Conservation (phyloP, 2,888 invertebrate genomes). For the Tetheella fluctuosa region DNA sequence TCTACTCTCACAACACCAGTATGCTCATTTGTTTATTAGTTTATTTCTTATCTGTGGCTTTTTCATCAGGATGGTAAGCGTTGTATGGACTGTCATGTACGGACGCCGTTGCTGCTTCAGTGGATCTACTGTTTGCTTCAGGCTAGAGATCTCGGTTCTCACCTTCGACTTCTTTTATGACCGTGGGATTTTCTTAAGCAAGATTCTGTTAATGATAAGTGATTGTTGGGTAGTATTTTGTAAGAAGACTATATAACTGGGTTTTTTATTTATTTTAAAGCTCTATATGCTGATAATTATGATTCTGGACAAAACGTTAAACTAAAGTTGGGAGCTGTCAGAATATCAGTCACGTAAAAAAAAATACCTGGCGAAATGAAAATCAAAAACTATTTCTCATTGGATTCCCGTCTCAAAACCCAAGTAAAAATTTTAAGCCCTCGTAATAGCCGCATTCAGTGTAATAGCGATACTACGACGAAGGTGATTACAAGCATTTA, state of each 20-base stretch:
- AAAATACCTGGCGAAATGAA: background rate
- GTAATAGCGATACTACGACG: constrained; percentile 73
- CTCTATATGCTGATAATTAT: background rate
- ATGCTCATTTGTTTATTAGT: constrained; percentile 30
- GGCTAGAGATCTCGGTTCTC: constrained; percentile 75
- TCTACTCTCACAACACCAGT: constrained; percentile 42
- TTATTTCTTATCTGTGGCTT: constrained; percentile 56
- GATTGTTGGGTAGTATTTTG: constrained; percentile 33
- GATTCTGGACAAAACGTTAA: too few relatives aligned
- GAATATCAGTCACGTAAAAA: too few relatives aligned
- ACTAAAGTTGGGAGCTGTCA: too few relatives aligned
- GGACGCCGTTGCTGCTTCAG: constrained; percentile 74
- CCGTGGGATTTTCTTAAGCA: constrained; percentile 72
- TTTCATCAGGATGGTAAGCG: constrained; percentile 38
- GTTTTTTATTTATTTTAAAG: background rate
- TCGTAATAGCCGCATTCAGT: constrained; percentile 64
- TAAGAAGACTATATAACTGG: background rate
- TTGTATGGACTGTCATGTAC: constrained; percentile 55
- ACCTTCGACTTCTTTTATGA: constrained; percentile 69
- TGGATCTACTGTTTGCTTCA: constrained; percentile 80
- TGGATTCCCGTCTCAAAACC: constrained; percentile 13
- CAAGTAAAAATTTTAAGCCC: constrained; percentile 41
- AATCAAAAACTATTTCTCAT: background rate
- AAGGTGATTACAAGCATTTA: constrained; percentile 80
- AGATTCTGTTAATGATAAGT: constrained; percentile 68